Evolutionary conservation across 2,888 invertebrate species (phyloP).

Genomic region (Xylophagus ater): DNA sequence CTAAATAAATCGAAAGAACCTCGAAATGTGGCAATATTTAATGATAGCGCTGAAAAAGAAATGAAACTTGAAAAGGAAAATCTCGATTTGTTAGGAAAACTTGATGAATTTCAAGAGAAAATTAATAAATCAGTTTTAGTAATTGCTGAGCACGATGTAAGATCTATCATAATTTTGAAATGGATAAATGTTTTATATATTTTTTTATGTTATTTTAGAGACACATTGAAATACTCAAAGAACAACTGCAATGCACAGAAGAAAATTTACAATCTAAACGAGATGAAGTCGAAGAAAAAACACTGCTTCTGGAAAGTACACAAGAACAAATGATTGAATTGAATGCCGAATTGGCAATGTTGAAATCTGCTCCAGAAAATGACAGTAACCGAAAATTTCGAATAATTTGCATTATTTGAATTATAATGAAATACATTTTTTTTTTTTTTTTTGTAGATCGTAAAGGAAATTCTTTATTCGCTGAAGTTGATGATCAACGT

Average conservation of each 20-base stretch:
- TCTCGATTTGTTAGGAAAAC: conserved; percentile 27
- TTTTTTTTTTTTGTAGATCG: conserved; percentile 37
- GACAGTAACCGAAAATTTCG: conserved; percentile 25
- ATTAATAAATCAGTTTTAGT: conserved; percentile 25
- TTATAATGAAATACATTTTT: neutral
- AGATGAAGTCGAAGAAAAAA: conserved; percentile 33
- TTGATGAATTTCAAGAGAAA: conserved; percentile 28
- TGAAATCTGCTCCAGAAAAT: conserved; percentile 27
- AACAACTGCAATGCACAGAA: conserved; percentile 31
- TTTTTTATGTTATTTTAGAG: conserved; percentile 22
- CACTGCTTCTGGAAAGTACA: conserved; percentile 29
- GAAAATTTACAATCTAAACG: conserved; percentile 34
- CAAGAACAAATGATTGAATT: conserved; percentile 35
- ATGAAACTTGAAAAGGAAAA: conserved; percentile 29
- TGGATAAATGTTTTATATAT: neutral
- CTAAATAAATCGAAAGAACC: conserved; percentile 2
- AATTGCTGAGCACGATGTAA: conserved; percentile 32
- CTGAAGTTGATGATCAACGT: conserved; percentile 53
- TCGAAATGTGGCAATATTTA: no score
- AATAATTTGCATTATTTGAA: neutral
- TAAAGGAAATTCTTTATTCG: conserved; percentile 53
- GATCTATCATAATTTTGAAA: neutral
- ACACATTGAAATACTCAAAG: conserved; percentile 31
- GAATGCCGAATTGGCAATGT: conserved; percentile 29
- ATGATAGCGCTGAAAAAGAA: conserved; percentile 19